Evolutionary conservation across 1,140 invertebrate genomes (phyloP).

Genomic region (Venturia canescens): DNA sequence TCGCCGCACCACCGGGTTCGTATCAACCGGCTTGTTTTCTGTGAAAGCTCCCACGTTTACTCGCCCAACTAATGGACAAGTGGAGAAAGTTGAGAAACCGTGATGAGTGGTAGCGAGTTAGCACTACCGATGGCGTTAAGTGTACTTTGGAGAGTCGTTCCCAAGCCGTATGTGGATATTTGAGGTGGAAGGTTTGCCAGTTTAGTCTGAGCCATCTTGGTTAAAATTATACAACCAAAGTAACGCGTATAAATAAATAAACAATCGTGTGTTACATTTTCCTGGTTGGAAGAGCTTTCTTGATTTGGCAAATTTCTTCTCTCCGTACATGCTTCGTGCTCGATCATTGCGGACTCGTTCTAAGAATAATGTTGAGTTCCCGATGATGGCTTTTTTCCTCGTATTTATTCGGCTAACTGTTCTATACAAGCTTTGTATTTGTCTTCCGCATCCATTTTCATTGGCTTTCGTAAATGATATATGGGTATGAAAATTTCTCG

Average conservation of each 20-base stretch:
- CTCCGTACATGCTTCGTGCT: too few relatives aligned
- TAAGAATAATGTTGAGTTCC: too few relatives aligned
- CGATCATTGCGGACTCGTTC: too few relatives aligned
- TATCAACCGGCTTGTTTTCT: conserved; percentile 11
- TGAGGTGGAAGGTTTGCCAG: conserved; percentile 1
- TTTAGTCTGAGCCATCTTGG: background rate
- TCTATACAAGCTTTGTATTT: too few relatives aligned
- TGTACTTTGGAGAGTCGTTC: conserved; percentile 7
- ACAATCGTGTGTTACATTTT: too few relatives aligned
- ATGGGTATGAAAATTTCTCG: background rate
- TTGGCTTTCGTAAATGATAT: background rate
- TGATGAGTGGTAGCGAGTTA: conserved; percentile 37
- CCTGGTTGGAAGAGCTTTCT: too few relatives aligned
- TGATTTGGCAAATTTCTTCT: too few relatives aligned
- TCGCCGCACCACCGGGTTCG: background rate
- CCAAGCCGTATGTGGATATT: background rate
- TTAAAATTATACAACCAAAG: background rate
- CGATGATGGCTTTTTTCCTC: too few relatives aligned
- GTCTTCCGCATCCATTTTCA: too few relatives aligned
- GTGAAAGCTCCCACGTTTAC: conserved; percentile 31
- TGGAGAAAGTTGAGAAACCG: conserved; percentile 44
- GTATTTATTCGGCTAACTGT: too few relatives aligned
- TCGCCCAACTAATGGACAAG: conserved; percentile 45
- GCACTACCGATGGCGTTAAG: conserved; percentile 29
- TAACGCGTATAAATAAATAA: background rate